Conservation (phyloP, 2,888 invertebrate species). For the Calameuta idolon region DNA sequence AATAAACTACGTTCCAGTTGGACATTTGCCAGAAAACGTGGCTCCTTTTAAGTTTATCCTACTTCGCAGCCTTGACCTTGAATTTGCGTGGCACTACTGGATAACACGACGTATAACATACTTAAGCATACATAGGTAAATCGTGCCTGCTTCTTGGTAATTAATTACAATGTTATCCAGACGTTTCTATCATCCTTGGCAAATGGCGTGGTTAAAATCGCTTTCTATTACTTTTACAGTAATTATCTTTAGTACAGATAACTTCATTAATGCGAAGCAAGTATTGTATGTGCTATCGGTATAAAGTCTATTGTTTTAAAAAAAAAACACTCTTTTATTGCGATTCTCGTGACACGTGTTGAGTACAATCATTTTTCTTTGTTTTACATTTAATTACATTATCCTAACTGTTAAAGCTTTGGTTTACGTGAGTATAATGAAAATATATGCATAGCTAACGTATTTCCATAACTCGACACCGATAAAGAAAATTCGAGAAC, state of each 20-base stretch:
- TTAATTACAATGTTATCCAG: neutral
- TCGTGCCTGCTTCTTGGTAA: neutral
- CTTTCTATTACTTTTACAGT: neutral
- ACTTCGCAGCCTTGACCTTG: conserved; percentile 32
- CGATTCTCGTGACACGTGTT: neutral
- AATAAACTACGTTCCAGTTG: conserved; percentile 26
- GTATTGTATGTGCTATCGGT: neutral
- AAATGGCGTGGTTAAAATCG: neutral
- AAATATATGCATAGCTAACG: too few relatives aligned
- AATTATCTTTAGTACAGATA: neutral
- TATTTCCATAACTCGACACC: too few relatives aligned
- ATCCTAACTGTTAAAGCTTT: neutral
- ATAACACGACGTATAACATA: neutral
- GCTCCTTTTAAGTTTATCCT: conserved; percentile 32
- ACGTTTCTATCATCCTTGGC: neutral
- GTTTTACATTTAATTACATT: neutral
- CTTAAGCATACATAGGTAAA: neutral
- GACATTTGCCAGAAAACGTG: conserved; percentile 29
- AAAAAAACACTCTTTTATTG: neutral
- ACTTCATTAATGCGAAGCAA: neutral
- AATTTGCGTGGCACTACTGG: neutral
- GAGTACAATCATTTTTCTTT: neutral
- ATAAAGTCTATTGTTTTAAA: neutral
- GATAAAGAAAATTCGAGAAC: too few relatives aligned
- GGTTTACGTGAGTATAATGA: too few relatives aligned